Percentiles rank a stretch among this genome's conserved stretches.
Evolutionary conservation across 2,888 invertebrate genomes (phyloP).

Genomic region (Colostygia pectinataria): DNA sequence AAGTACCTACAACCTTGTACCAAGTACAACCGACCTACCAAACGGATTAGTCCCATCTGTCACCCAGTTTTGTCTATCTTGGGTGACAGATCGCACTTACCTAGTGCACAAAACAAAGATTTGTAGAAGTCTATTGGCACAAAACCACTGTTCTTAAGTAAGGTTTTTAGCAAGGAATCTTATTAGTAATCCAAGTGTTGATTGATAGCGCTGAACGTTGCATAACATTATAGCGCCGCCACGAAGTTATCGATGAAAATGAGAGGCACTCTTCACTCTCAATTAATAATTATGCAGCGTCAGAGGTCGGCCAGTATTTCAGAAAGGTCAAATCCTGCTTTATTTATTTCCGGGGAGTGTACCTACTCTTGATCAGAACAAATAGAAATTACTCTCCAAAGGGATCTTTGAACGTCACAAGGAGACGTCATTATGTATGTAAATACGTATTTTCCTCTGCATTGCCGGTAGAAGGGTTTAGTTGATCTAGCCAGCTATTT

Average conservation of each 20-base stretch:
- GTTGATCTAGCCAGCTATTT: conserved; percentile 52
- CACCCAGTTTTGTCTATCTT: too few relatives aligned
- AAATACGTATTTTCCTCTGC: conserved; percentile 49
- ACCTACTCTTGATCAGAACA: conserved; percentile 36
- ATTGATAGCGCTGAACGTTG: too few relatives aligned
- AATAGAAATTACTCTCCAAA: conserved; percentile 36
- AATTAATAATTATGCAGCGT: conserved; percentile 23
- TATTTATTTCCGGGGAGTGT: conserved; percentile 31
- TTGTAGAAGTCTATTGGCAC: too few relatives aligned
- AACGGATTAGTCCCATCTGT: too few relatives aligned
- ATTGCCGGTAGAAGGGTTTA: conserved; percentile 47
- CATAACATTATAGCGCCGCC: too few relatives aligned
- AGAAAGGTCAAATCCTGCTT: conserved; percentile 30
- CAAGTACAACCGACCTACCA: too few relatives aligned
- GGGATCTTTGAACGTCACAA: conserved; percentile 38
- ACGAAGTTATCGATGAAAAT: background rate
- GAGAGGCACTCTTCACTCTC: conserved; percentile 1
- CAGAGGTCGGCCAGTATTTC: conserved; percentile 20
- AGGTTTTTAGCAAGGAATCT: too few relatives aligned
- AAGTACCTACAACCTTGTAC: too few relatives aligned
- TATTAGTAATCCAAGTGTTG: too few relatives aligned
- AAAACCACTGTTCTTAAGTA: too few relatives aligned
- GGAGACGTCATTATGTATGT: conserved; percentile 54
- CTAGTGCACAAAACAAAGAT: too few relatives aligned
- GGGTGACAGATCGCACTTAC: too few relatives aligned